These are phyloP conservation scores for Coptodon bakossiorum DNA, from an alignment of 2,113 vertebrate species.

Conservation along the genomic window DNA sequence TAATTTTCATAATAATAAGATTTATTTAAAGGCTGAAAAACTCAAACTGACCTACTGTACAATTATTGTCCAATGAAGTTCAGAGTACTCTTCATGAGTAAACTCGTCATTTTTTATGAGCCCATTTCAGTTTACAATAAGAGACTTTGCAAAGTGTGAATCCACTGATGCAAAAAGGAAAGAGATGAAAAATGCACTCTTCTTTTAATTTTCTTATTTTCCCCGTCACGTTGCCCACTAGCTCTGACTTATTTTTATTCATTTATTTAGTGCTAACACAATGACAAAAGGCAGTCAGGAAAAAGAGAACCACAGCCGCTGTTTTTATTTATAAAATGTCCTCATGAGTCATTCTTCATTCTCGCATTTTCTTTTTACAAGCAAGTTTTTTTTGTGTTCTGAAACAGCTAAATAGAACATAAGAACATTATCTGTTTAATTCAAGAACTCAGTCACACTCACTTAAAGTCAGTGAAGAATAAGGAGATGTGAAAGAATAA, in stretches of 20 bases:
- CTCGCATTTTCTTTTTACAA: neutral
- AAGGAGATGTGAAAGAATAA: neutral
- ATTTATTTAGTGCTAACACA: neutral
- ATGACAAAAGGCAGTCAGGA: neutral
- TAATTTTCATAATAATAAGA: neutral
- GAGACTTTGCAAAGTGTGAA: neutral
- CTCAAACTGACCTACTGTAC: neutral
- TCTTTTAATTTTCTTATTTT: constrained; percentile 6
- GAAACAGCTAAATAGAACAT: neutral
- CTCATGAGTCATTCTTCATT: neutral
- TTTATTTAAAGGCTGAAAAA: neutral
- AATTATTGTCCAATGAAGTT: neutral
- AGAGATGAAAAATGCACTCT: neutral
- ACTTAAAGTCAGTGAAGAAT: neutral
- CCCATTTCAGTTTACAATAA: constrained; percentile 36
- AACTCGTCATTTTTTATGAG: neutral
- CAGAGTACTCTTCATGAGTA: neutral
- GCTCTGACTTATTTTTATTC: constrained; percentile 15
- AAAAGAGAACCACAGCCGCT: neutral
- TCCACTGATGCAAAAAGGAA: neutral
- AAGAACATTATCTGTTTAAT: neutral
- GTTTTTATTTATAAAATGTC: constrained; percentile 26
- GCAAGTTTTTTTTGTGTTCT: neutral
- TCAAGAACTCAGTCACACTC: neutral
- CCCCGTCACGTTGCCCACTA: neutral